phyloP scores from a whole-genome alignment of 2,113 vertebrate genomes.

The Gopherus evgoodei region DNA sequence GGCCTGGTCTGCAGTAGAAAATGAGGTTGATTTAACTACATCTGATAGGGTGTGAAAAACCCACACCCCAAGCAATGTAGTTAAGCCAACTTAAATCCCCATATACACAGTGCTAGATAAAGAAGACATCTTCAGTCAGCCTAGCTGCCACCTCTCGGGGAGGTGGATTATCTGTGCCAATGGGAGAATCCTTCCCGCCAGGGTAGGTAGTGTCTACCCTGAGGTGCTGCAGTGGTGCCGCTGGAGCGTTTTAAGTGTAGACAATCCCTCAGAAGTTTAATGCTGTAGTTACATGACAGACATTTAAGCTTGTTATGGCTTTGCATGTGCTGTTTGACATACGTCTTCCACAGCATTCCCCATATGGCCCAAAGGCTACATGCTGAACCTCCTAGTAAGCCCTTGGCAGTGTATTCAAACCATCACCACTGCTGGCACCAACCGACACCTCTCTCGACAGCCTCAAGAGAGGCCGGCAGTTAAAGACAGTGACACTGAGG shows the following conservation, averaged over 20 bases:
- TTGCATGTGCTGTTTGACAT: background rate
- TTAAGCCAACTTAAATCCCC: background rate
- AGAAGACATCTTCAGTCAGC: background rate
- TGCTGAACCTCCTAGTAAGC: background rate
- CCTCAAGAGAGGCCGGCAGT: background rate
- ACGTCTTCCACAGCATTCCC: background rate
- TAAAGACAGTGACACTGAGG: background rate
- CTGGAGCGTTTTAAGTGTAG: background rate
- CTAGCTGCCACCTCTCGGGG: background rate
- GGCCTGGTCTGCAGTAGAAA: background rate
- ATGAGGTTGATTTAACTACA: background rate
- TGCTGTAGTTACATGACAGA: background rate
- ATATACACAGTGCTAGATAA: background rate
- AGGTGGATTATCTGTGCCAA: background rate
- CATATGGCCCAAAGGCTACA: background rate
- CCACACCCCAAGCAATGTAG: background rate
- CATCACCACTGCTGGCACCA: background rate
- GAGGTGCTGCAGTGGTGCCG: fast-evolving
- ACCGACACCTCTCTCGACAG: background rate
- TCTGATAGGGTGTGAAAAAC: background rate
- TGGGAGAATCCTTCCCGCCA: background rate
- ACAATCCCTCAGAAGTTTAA: background rate
- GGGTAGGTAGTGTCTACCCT: background rate
- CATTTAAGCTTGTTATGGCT: background rate
- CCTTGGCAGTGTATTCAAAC: background rate